Evolutionary conservation across 2,797 vertebrate species (phyloP), one percentile per base, ranked within the genome.

Genomic region (Taeniopygia guttata): DNA sequence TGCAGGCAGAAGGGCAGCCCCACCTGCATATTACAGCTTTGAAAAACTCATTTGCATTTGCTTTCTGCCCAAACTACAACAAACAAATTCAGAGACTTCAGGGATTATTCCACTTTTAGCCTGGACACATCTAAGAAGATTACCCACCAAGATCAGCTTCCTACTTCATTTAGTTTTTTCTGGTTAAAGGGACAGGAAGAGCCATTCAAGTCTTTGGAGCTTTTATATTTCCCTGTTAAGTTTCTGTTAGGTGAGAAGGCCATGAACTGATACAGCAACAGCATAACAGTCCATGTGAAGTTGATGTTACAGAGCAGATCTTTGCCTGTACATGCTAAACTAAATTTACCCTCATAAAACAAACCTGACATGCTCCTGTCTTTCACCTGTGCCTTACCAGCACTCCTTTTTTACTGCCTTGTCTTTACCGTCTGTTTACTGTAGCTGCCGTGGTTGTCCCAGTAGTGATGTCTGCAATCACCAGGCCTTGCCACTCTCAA

Each of bases 31-130:
- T 84, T 62, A 72, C n/a, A 85, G 63, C 56, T 89, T 82, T 72
- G 83, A 82, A 78, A 93, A 85, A 72, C 40, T 91, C 58, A 89
- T 54, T 67, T 91, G 38, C 74, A 25, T 86, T 92, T 84, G 69
- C 59, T 92, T 88, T 91, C 64, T 87, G 55, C 42, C 80, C 79
- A 93, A 92, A 96, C 34, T 87, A 80, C 81, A 91, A 68, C 45
- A 84, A 90, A 92, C 38, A 81, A 96, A 91, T 85, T 64, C 43
- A 95, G 54, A 93, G 72, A 77, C 90, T 75, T 89, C 70, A 14
- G 93, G 92, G 94, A 96, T 97, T 96, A 94, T 95, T 95, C 94
- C 86, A 89, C 93, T 95, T 97, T 97, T 96, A 97, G 94, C 90
- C 22, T 90, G 86, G 84, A 78, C 72, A 90, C 83, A 66, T 95